Base-by-base conservation (phyloP, 2,888 invertebrate species). In the Cerceris ruficornis region DNA sequence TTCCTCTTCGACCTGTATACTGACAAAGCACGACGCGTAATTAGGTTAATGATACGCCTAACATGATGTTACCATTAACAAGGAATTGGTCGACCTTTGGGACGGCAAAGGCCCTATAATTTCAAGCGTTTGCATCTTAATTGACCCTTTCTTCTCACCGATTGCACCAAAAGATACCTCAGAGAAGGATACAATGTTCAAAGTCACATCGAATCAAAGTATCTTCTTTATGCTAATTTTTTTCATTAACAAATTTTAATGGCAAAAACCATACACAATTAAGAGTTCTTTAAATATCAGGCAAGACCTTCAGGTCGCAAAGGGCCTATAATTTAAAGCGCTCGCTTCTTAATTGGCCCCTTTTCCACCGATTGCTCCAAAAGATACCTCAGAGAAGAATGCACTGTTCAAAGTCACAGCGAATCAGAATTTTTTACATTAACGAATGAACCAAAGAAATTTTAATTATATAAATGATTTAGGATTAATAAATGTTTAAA, bases 31-130 rank as follows among this genome's bases (percentile, higher is more conserved):
- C 11, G 13, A 42, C 15, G 17, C 17, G 73, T 81, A 74, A 71
- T 77, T 69, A 65, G 81, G 42, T 71, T 81, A 81, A 81, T 62
- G 81, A 69, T 68, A 13, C 52, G 42, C 50, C 49, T 54, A 66
- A 66, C n/a, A 54, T 17, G 52, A 41, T 28, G 52, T 69, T 66
- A 52, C 28, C 43, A 49, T 64, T 65, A 77, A 74, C 58, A 59
- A 62, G 66, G 41, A 60, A 62, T 71, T 68, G 50, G 59, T 61
- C 52, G 70, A 68, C 60, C 66, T 66, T 57, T 9, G 49, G 2
- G 9, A 11, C 54, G 17, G 11, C 17, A 46, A 61, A 55, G 55
- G 28, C 28, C 28, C 28, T 6, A 43, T 49, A 61, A 54, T 60
- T 17, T 14, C 15, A 0, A 14, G n/a, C 64, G 66, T 71, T 71